Evolutionary conservation across 2,797 vertebrate species (phyloP).

Genomic region (Hipposideros larvatus): DNA sequence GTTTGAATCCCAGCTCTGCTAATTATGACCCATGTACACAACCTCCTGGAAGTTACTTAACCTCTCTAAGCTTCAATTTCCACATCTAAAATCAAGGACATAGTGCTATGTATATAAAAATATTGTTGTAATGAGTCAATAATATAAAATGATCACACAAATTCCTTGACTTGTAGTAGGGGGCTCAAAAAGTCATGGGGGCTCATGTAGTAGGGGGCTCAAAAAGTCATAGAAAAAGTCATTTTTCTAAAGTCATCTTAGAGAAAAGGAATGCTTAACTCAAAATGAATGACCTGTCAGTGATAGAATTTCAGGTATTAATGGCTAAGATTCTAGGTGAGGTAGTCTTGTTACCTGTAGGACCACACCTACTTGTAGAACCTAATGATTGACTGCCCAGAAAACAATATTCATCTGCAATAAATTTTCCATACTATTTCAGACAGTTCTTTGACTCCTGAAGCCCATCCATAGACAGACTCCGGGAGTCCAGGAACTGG

Average conservation of each 20-base stretch:
- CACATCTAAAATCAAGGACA: slow-evolving; percentile 12
- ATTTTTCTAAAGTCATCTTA: background rate
- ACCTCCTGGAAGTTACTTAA: background rate
- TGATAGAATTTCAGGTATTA: slow-evolving; percentile 24
- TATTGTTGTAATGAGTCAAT: background rate
- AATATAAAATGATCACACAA: slow-evolving; percentile 15
- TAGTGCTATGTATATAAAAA: background rate
- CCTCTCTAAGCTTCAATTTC: slow-evolving; percentile 18
- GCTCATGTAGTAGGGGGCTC: background rate
- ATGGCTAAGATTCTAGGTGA: background rate
- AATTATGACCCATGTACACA: background rate
- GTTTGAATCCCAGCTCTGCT: background rate
- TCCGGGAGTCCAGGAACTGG: background rate
- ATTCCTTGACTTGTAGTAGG: background rate
- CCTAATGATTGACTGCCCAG: background rate
- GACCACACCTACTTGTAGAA: background rate
- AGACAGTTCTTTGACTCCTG: slow-evolving; percentile 27
- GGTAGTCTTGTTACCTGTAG: background rate
- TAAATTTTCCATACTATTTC: slow-evolving; percentile 1
- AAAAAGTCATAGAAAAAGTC: background rate
- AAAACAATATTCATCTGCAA: slow-evolving; percentile 17
- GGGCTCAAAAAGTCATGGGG: background rate
- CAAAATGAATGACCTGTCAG: background rate
- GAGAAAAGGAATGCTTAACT: slow-evolving; percentile 7
- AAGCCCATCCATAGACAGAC: background rate